Percentiles rank a stretch among this genome's conserved stretches.
Evolutionary conservation across 2,888 invertebrate genomes (phyloP).

Genomic region (Rosalia funebris): DNA sequence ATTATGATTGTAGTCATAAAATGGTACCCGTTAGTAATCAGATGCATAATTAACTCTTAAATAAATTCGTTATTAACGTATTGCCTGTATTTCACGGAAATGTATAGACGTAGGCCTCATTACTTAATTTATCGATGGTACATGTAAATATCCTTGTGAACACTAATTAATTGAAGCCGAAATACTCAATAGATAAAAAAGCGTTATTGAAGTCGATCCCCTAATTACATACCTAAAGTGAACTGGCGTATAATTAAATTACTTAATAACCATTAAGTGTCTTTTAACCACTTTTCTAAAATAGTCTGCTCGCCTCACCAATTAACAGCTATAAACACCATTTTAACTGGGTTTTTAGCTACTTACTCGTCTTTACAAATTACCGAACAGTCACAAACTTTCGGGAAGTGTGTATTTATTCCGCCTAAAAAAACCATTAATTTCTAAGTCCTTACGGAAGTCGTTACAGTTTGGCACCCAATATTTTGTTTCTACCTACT

Average conservation of each 20-base stretch:
- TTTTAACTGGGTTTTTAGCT: slow-evolving; percentile 5
- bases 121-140: no score
- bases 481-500: slow-evolving; percentile 15
- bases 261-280: background rate
- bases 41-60: no score
- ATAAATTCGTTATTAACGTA: no score
- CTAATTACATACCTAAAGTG: background rate
- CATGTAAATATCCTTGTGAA: no score
- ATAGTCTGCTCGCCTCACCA: slow-evolving; percentile 37
- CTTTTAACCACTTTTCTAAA: slow-evolving; percentile 31
- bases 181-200: no score
- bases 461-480: slow-evolving; percentile 23
- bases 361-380: slow-evolving; percentile 9
- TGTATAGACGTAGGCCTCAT: no score
- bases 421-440: slow-evolving; percentile 19
- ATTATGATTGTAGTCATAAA: no score
- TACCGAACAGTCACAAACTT: slow-evolving; percentile 11
- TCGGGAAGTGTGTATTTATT: slow-evolving; percentile 11
- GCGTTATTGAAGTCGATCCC: no score
- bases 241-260: slow-evolving; percentile 3
- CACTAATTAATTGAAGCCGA: no score
- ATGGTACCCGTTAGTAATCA: no score
- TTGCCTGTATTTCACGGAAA: no score
- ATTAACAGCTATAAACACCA: slow-evolving; percentile 36
- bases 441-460: slow-evolving; percentile 18